Conservation (phyloP, 2,113 vertebrate species). For the Chaenogobius annularis region DNA sequence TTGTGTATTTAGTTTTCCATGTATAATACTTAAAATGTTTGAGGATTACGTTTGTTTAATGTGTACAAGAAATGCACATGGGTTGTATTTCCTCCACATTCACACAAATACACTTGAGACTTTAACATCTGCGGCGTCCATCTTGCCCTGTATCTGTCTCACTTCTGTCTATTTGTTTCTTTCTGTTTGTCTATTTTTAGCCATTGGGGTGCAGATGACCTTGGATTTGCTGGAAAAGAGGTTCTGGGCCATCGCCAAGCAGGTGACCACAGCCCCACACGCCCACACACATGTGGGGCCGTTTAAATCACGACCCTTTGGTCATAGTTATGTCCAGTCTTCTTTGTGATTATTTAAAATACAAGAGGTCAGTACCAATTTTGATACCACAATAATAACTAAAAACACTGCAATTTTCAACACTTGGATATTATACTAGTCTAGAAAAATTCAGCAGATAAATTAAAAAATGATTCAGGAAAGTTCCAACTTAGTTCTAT, state of each 20-base stretch:
- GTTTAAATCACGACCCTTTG: background rate
- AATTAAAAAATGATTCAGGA: too few relatives aligned
- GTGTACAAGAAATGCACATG: background rate
- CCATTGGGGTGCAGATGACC: conserved; percentile 69
- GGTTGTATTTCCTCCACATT: conserved; percentile 21
- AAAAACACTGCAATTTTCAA: too few relatives aligned
- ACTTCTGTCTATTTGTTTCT: background rate
- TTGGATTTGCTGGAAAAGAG: conserved; percentile 67
- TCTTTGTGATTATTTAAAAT: too few relatives aligned
- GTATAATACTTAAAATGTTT: background rate
- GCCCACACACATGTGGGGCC: conserved; percentile 10
- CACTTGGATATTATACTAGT: too few relatives aligned
- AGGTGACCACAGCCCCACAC: conserved; percentile 50
- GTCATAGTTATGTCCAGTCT: background rate
- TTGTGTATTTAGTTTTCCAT: too few relatives aligned
- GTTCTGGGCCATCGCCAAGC: conserved; percentile 67
- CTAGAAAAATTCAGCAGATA: too few relatives aligned
- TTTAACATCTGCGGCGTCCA: conserved; percentile 33
- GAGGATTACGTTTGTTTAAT: background rate
- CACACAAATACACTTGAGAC: conserved; percentile 22
- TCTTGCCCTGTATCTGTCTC: conserved; percentile 29
- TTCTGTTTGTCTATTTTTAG: conserved; percentile 57
- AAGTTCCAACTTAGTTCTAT: too few relatives aligned
- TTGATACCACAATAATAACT: too few relatives aligned
- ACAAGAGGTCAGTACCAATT: too few relatives aligned